Evolutionary conservation across 2,888 invertebrate species (phyloP), one percentile per base, ranked within the genome.

Genomic region (Rosalia funebris): DNA sequence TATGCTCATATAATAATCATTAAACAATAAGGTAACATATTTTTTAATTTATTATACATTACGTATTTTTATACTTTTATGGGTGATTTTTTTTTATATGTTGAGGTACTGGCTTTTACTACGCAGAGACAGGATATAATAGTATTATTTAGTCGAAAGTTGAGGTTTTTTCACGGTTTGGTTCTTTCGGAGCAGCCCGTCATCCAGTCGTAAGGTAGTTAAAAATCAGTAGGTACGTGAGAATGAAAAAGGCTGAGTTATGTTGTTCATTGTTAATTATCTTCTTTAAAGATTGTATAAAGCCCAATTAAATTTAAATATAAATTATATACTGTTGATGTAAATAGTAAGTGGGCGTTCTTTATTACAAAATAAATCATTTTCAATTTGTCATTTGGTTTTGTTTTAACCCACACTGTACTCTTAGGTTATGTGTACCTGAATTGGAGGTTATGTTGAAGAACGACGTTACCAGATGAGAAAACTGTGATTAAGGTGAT

Each of bases 231-330:
- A 60, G 60, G 63, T 46, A 50, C 50, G 58, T 60, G 63, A 60
- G 45, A 60, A 63, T 53, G 53, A 60, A 61, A 65, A 65, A 65
- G 62, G 61, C 64, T 65, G 64, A 65, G 60, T 59, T 63, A 58
- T 55, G 57, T 57, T 60, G 59, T 53, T 63, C 53, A 54, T 60
- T 63, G 52, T 55, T 63, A 56, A 48, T 41, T 56, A 52, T 46
- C 42, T 54, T 61, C 56, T 60, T 60, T 63, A 62, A 54, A 63
- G 25, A 60, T 47, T 66, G 66, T 66, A 69, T 62, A 65, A 57
- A 62, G 62, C 60, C 59, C 57, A 58, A 50, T 45, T 57, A 45
- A 53, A 44, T 54, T 55, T 58, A 58, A 48, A 62, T 25, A 61
- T 39, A 54, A 50, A 50, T 57, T 54, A 56, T 62, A 59, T 59